Percentiles rank a stretch among this genome's conserved stretches.
Conservation (phyloP, 2,888 invertebrate species). For the Atrina japonica region DNA sequence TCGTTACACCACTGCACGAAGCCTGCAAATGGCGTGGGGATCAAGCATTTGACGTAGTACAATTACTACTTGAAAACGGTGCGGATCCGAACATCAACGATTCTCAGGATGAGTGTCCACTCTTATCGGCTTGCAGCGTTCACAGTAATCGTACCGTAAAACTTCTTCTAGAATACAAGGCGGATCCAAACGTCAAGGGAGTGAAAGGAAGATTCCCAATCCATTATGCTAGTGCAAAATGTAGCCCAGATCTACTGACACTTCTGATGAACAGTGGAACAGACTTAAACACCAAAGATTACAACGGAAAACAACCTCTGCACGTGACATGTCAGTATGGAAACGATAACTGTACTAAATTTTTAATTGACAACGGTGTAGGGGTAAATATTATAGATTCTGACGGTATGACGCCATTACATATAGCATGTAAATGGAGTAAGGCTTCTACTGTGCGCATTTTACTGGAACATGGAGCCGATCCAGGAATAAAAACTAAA, state of each 20-base stretch:
- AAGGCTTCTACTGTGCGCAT: constrained; percentile 8
- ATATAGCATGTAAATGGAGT: constrained; percentile 34
- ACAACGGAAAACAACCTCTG: constrained; percentile 33
- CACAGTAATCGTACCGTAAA: constrained; percentile 16
- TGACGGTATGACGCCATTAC: constrained; percentile 23
- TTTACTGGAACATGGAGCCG: constrained; percentile 35
- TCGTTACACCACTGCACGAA: constrained; percentile 37
- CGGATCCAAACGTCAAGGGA: not conserved
- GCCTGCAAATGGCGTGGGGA: constrained; percentile 29
- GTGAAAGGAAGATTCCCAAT: constrained; percentile 7
- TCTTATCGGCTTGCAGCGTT: constrained; percentile 26
- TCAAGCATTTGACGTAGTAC: constrained; percentile 10
- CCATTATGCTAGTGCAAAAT: constrained; percentile 22
- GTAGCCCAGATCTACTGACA: constrained; percentile 13
- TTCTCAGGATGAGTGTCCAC: constrained; percentile 12
- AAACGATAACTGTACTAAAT: constrained; percentile 15
- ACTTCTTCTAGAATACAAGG: constrained; percentile 19
- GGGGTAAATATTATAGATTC: constrained; percentile 20
- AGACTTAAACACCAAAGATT: constrained; percentile 7
- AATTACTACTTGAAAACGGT: constrained; percentile 8
- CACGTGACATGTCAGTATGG: constrained; percentile 37
- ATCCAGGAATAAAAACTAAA: constrained; percentile 27
- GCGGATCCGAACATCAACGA: constrained; percentile 21
- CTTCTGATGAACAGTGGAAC: constrained; percentile 9
- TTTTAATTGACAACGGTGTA: constrained; percentile 11